Percentiles rank a stretch among this genome's conserved stretches.
These are phyloP conservation scores for Rhinoderma darwinii DNA, from an alignment of 2,113 vertebrate species.

Conservation along the genomic window DNA sequence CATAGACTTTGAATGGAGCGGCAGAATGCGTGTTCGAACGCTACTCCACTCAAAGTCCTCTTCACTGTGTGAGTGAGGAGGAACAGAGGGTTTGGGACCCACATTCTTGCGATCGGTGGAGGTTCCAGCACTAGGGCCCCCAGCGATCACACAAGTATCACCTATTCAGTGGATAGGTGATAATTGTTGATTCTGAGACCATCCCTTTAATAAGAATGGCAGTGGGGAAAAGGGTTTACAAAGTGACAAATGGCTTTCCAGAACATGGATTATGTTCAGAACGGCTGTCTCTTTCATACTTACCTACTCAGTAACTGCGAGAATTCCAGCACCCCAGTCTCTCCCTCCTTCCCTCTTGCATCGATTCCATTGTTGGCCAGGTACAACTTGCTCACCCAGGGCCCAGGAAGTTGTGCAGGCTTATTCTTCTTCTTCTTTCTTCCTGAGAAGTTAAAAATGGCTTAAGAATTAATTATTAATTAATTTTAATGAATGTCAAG, in stretches of 20 bases:
- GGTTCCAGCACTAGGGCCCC: no score
- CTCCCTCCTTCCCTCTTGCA: conserved; percentile 61
- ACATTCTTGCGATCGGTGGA: no score
- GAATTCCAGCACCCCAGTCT: conserved; percentile 60
- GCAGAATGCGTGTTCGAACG: no score
- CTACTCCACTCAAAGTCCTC: no score
- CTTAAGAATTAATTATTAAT: not conserved
- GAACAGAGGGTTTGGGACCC: no score
- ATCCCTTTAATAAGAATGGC: no score
- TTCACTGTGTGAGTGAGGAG: no score
- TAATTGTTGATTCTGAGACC: no score
- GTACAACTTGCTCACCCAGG: conserved; percentile 67
- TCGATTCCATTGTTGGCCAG: conserved; percentile 68
- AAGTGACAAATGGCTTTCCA: not conserved
- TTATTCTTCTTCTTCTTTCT: conserved; percentile 64
- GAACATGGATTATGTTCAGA: not conserved
- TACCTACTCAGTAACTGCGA: conserved; percentile 63
- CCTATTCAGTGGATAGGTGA: no score
- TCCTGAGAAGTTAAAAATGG: conserved; percentile 14
- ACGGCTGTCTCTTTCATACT: conserved; percentile 28
- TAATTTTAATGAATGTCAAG: not conserved
- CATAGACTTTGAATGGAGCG: no score
- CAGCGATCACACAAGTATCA: no score
- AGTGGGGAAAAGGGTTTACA: not conserved
- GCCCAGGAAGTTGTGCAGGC: conserved; percentile 49